These are phyloP conservation scores for Epistrophe eligans DNA, from an alignment of 2,888 invertebrate species.

Conservation along the genomic window DNA sequence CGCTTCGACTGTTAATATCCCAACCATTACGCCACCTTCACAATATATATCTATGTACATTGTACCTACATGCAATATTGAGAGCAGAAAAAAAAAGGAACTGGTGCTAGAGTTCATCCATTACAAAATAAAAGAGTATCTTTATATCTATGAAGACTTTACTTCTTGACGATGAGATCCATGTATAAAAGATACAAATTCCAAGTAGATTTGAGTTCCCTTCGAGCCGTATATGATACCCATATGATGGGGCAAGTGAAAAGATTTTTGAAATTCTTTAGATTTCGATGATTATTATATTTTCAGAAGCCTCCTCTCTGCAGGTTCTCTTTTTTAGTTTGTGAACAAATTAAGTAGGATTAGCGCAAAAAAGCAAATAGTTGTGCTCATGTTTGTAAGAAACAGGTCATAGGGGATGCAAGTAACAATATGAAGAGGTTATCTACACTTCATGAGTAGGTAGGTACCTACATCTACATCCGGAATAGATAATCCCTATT, in stretches of 20 bases:
- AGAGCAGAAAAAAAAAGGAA: constrained; percentile 15
- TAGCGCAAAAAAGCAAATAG: constrained; percentile 22
- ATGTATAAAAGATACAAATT: constrained; percentile 30
- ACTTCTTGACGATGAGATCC: constrained; percentile 28
- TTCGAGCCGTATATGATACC: background rate
- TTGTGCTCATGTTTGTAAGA: background rate
- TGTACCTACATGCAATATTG: constrained; percentile 7
- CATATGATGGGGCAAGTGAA: constrained; percentile 21
- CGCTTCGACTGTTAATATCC: constrained; percentile 52
- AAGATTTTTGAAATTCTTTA: constrained; percentile 67
- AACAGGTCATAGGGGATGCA: constrained; percentile 57
- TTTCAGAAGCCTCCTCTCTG: constrained; percentile 6
- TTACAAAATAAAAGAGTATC: constrained; percentile 38
- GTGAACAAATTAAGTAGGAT: constrained; percentile 29
- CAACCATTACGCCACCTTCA: constrained; percentile 44
- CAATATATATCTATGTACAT: background rate
- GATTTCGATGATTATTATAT: constrained; percentile 39
- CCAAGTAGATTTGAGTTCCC: constrained; percentile 55
- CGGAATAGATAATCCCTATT: constrained; percentile 70
- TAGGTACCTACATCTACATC: constrained; percentile 56
- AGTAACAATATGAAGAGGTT: constrained; percentile 42
- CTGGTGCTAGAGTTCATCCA: constrained; percentile 55
- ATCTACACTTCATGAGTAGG: constrained; percentile 17
- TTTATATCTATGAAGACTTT: constrained; percentile 17
- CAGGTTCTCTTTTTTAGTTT: constrained; percentile 25